Conservation (phyloP, 2,797 vertebrate species). For the Avahi laniger region DNA sequence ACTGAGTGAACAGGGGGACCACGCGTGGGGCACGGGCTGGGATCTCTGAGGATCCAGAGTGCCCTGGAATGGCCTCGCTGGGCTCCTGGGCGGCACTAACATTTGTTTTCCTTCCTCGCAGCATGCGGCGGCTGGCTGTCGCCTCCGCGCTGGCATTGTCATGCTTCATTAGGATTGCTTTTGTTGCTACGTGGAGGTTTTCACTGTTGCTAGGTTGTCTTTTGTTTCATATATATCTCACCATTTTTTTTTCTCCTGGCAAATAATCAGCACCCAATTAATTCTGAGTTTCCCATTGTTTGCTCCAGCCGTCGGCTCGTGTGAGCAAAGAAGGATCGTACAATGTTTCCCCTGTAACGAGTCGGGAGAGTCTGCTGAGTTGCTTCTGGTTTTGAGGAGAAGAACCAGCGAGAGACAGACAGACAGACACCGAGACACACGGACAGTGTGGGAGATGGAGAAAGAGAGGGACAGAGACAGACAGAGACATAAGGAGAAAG, state of each 20-base stretch:
- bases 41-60: background rate
- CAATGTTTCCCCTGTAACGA: constrained; percentile 43
- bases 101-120: background rate
- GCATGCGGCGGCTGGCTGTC: background rate
- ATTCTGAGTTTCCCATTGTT: constrained; percentile 75
- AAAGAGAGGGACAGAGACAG: background rate
- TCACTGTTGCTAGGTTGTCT: constrained; percentile 68
- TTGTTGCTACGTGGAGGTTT: constrained; percentile 52
- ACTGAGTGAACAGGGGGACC: background rate
- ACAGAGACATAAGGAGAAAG: background rate
- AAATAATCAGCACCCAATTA: constrained; percentile 72
- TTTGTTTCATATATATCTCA: constrained; percentile 61
- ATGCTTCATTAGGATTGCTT: constrained; percentile 40
- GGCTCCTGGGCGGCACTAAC: background rate
- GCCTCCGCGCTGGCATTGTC: background rate
- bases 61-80: background rate
- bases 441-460: background rate
- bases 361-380: background rate
- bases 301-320: constrained; percentile 60
- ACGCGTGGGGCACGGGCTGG: accelerated
- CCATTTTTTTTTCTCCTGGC: constrained; percentile 37
- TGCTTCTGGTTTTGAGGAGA: background rate
- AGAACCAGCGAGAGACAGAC: background rate
- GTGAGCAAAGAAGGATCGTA: constrained; percentile 15
- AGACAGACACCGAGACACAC: background rate